Conservation (phyloP, 2,113 vertebrate species). For the Zosterops pallidus region DNA sequence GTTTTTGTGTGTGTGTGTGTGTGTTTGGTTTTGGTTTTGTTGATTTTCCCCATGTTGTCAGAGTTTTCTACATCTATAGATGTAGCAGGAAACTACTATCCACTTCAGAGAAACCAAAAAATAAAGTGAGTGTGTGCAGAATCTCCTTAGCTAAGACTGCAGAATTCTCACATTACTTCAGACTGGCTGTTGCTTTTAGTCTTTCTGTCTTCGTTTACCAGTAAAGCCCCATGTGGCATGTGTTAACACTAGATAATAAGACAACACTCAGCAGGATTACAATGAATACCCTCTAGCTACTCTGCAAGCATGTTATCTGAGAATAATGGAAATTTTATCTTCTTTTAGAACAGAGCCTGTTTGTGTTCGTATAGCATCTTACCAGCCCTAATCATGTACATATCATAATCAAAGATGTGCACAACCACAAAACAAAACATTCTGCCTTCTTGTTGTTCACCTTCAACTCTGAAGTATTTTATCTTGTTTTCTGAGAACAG, state of each 20-base stretch:
- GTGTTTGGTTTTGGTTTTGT: neutral
- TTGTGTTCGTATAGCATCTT: neutral
- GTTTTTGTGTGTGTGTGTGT: neutral
- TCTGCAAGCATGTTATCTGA: neutral
- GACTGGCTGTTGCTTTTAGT: neutral
- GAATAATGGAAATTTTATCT: neutral
- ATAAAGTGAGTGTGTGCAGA: neutral
- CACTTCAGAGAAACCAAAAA: neutral
- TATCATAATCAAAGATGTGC: neutral
- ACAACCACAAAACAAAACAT: neutral
- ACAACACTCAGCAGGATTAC: constrained; percentile 3
- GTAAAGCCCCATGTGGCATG: neutral
- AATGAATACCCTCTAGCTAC: neutral
- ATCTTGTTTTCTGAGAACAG: neutral
- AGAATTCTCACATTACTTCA: neutral
- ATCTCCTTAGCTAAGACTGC: neutral
- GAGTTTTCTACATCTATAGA: neutral
- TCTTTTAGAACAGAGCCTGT: neutral
- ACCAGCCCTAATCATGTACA: neutral
- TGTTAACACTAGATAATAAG: neutral
- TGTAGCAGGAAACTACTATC: neutral
- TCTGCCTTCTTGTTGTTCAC: neutral
- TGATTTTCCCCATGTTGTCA: neutral
- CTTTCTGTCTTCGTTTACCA: neutral
- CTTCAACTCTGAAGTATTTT: neutral